These are phyloP conservation scores for Hemibagrus guttatus DNA, from an alignment of 2,797 vertebrate genomes.

Conservation along the genomic window DNA sequence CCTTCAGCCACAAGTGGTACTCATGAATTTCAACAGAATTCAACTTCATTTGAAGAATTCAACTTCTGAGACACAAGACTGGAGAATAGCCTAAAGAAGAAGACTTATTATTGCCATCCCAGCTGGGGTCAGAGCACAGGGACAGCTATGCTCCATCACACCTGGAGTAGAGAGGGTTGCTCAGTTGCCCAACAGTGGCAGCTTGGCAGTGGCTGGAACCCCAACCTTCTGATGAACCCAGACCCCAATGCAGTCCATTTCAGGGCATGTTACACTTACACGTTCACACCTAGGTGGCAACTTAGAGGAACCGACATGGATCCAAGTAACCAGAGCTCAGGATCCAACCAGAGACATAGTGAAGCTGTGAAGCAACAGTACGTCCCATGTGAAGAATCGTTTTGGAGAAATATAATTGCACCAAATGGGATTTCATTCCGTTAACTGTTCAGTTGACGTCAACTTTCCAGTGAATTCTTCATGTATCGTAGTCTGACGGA, in stretches of 20 bases:
- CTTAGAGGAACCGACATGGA: not conserved
- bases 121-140: too few species aligned
- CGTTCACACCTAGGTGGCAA: not conserved
- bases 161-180: too few species aligned
- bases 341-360: not conserved
- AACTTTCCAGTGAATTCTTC: not conserved
- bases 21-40: not conserved
- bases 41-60: too few species aligned
- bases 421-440: constrained; percentile 14
- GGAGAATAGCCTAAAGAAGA: too few species aligned
- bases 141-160: too few species aligned
- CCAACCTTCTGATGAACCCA: too few species aligned
- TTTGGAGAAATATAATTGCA: constrained; percentile 20
- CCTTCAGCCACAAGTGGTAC: not conserved
- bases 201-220: too few species aligned
- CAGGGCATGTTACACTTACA: not conserved
- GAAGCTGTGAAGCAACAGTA: not conserved
- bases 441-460: not conserved
- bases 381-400: not conserved
- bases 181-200: too few species aligned
- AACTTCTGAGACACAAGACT: too few species aligned
- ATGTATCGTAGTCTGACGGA: not conserved
- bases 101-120: too few species aligned
- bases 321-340: not conserved
- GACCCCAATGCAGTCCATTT: not conserved